A percentile compares a stretch with the other conserved stretches of the same genome.
These are phyloP conservation scores for Daphoenositta chrysoptera DNA, from an alignment of 2,113 vertebrate genomes.

Conservation along the genomic window DNA sequence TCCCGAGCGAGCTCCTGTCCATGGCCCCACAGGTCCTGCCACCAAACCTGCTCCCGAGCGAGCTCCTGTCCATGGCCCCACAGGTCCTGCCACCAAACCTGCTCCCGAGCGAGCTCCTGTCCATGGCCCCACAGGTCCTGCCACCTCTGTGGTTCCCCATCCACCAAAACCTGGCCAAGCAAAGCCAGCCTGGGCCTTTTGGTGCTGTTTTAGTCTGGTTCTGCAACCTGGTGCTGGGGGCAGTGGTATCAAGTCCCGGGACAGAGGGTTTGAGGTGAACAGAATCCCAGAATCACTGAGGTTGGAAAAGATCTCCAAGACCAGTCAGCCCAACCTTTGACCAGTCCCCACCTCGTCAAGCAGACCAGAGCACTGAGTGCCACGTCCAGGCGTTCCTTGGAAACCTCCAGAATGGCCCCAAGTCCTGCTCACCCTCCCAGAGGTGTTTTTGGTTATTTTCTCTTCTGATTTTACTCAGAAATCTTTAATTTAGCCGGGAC, in stretches of 20 bases:
- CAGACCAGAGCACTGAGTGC: background rate
- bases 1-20: background rate
- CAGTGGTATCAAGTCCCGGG: rapidly evolving
- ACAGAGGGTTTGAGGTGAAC: background rate
- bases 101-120: background rate
- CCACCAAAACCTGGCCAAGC: background rate
- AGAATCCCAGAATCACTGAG: background rate
- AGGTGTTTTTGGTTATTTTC: background rate
- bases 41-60: background rate
- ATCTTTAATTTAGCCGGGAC: background rate
- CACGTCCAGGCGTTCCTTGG: rapidly evolving
- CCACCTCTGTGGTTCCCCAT: background rate
- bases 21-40: background rate
- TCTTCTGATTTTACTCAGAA: background rate
- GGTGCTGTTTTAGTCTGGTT: background rate
- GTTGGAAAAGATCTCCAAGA: background rate
- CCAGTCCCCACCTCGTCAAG: too few relatives aligned
- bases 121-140: background rate
- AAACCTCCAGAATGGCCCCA: background rate
- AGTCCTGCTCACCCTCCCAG: background rate
- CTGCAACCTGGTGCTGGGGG: rapidly evolving
- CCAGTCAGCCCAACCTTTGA: background rate
- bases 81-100: background rate
- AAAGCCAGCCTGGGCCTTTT: background rate
- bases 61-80: background rate